Conservation (phyloP, 2,113 vertebrate genomes). For the western clawed frog (Xenopus tropicalis) region UCB_Xtro_10.0 CM004443.2:170588001-170588500, state of each 20-base stretch:
- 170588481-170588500: too few species aligned
- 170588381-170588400: too few species aligned
- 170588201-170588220: constrained; percentile 25
- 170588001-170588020: background rate
- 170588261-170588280: background rate
- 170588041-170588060: constrained; percentile 55
- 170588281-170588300: too few species aligned
- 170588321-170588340: too few species aligned
- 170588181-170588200: constrained; percentile 13
- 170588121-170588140: constrained; percentile 7
- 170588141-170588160: constrained; percentile 7
- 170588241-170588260: background rate
- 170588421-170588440: too few species aligned
- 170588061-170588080: constrained; percentile 5
- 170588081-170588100: background rate
- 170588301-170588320: too few species aligned
- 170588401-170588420: too few species aligned
- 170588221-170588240: constrained; percentile 16
- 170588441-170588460: too few species aligned
- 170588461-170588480: too few species aligned
- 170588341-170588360: too few species aligned
- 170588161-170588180: constrained; percentile 4
- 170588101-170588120: constrained; percentile 11
- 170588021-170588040: constrained; percentile 55
- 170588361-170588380: too few species aligned